Conservation (phyloP, 92 coral and sea anemone genomes). For the Diadumene lineata region DNA sequence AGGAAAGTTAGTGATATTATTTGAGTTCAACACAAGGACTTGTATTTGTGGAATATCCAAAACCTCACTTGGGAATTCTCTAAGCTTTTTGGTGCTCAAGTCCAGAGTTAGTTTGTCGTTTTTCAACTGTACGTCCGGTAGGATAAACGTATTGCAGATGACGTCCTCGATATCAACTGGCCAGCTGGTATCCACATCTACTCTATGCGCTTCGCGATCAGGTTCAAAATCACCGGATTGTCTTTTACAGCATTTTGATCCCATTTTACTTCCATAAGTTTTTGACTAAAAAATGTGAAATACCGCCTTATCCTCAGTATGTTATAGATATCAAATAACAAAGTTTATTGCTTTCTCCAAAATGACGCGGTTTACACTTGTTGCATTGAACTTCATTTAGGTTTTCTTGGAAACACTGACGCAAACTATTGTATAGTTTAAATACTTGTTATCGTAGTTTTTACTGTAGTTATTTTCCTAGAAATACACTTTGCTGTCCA, state of each 20-base stretch:
- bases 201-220: slow-evolving; percentile 23
- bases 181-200: slow-evolving; percentile 60
- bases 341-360: too few species aligned
- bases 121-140: slow-evolving; percentile 58
- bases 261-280: neutral
- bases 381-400: too few species aligned
- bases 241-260: slow-evolving; percentile 21
- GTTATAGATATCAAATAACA: too few species aligned
- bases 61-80: slow-evolving; percentile 58
- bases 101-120: slow-evolving; percentile 69
- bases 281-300: too few species aligned
- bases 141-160: slow-evolving; percentile 10
- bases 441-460: neutral
- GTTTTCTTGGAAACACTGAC: neutral
- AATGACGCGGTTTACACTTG: too few species aligned
- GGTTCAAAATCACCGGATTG: slow-evolving; percentile 37
- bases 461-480: neutral
- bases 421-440: neutral
- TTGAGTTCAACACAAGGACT: slow-evolving; percentile 58
- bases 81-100: slow-evolving; percentile 55
- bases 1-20: slow-evolving; percentile 70
- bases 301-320: too few species aligned
- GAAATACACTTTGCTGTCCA: neutral
- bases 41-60: slow-evolving; percentile 51
- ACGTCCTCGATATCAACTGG: slow-evolving; percentile 58